Base-by-base conservation (phyloP, 2,797 vertebrate species). In the Bucorvus abyssinicus region DNA sequence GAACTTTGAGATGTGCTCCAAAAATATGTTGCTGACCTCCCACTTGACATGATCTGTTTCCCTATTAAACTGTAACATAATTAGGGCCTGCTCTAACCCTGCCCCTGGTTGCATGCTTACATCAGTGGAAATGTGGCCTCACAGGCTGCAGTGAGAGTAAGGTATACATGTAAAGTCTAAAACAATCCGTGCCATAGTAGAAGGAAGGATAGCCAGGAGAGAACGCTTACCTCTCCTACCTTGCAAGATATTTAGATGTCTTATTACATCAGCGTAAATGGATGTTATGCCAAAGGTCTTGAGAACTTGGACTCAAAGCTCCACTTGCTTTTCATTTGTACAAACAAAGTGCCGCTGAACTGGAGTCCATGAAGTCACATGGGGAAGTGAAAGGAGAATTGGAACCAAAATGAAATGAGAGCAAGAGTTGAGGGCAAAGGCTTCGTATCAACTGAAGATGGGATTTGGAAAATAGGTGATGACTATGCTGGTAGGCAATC, bases 41-140 rank as follows among this genome's bases (percentile, higher is more conserved):
- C 64, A 71, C 86, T 95, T 93, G 84, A 89, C 85, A 94, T 84
- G 83, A 81, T 83, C 80, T 91, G 80, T 91, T 96, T 96, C 93
- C 95, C 86, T 90, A 84, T 94, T 94, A 94, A 90, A 96, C 83
- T 94, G 90, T 56, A 94, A 75, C 89, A 97, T 94, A 95, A 97
- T 96, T 94, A 97, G 95, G 86, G 56, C 29, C 92, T 94, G 84
- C 64, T 96, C 77, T 93, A 95, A 89, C 81, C 83, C 88, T 80
- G 64, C 23, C 1, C 1, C 63, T 86, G 67, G 67, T 89, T 96
- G 81, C 68, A 84, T 91, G 89, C 93, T 96, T 91, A 74, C 90
- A 84, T 91, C 14, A 32, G 81, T 74, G 91, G 88, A 94, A 96
- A 70, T 13, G 53, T 50, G 77, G 82, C 70, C 91, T 84, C 21